Base-by-base conservation (phyloP, 2,113 vertebrate species). In the Saccopteryx leptura region DNA sequence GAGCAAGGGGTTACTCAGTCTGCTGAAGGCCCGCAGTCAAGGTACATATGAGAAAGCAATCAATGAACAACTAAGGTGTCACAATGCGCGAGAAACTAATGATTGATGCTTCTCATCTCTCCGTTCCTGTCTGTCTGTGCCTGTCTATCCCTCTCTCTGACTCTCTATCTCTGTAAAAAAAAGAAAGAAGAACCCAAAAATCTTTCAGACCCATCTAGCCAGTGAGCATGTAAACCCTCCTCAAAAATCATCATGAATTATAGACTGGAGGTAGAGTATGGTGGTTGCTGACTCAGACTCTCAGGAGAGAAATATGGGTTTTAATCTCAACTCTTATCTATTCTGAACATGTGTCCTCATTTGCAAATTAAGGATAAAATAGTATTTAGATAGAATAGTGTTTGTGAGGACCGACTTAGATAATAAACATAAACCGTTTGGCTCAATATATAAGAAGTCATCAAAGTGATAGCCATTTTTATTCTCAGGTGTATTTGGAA, bases 401-500 rank as follows among this genome's bases (percentile, higher is more conserved):
- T 60, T 60, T 56, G 11, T 24, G 21, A 90, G 46, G 52, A 54
- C 48, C 17, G 39, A 58, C 52, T 71, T 72, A 82, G 5, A 17
- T 65, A 23, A 82, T 48, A 8, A 21, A 23, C n/a, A 4, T 21
- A 54, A 93, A 74, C 31, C 28, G 6, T 12, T 14, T 80, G 84
- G 60, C 33, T 24, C 26, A 17, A 46, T 2, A n/a, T 15, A 12
- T 74, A 61, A 60, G 12, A 56, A 63, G 24, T 60, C 48, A 88
- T 65, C 76, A 76, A 93, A 72, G 31, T 63, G 46, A 75, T 1
- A 46, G 26, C 6, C n/a, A 48, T 69, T 80, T 85, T 90, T 86
- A 65, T 71, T 52, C 50, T 33, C 69, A 86, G 46, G 76, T 23
- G 69, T 72, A 83, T 33, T 92, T 82, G 31, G 63, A 83, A 93